Base-by-base conservation (phyloP, 2,797 vertebrate genomes). In the Oreonectes daqikongensis region DNA sequence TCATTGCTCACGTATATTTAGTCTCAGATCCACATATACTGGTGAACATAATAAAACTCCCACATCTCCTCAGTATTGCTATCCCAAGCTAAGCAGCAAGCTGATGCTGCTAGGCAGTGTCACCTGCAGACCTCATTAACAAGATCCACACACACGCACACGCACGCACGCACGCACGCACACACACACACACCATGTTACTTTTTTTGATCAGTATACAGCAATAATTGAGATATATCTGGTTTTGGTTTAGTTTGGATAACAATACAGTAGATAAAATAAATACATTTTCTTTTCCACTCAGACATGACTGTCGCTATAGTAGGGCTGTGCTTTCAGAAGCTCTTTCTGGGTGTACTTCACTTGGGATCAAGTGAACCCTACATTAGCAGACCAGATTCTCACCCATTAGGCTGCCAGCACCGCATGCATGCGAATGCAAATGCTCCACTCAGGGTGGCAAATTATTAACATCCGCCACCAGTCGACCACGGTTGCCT, bases 11-110 rank as follows among this genome's bases (percentile, higher is more conserved):
- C 48, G 28, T 35, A 2, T 61, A 7, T 53, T 52, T 70, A 55
- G 59, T 67, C 53, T 52, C 61, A 60, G 79, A 72, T 72, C 32
- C 63, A 28, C 46, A 64, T 22, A 4, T 44, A 46, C 61, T 70
- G 52, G 53, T 53, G 48, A 73, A 79, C 72, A 82, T 77, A 72
- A 82, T 81, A 69, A 76, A 53, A 76, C 53, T 72, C 72, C 73
- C 9, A 77, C 79, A 61, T 63, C 69, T 77, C 73, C 48, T 72
- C 63, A 55, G 32, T 59, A 50, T 35, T 68, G 38, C 22, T 67
- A 50, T 66, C 64, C 15, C 79, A 46, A 18, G 55, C 63, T 61
- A 61, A 61, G 60, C 48, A 30, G 26, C 30, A 35, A 28, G 9
- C 57, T 63, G 55, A 72, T 69, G 46, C 48, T 79, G 68, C 53